Conservation (phyloP, 2,888 invertebrate genomes). For the Eucera pruinosa region DNA sequence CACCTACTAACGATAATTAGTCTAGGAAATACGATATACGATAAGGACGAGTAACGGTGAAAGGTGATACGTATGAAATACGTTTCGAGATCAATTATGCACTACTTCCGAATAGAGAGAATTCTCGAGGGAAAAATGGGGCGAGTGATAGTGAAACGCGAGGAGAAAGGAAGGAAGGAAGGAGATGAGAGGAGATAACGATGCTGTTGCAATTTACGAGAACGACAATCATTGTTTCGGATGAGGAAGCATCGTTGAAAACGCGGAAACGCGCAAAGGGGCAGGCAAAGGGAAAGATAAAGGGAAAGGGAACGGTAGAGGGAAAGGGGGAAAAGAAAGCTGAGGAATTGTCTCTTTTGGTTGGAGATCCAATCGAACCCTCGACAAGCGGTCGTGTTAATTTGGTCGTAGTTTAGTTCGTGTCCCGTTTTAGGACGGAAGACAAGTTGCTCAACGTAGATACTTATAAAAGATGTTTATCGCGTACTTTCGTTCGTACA, state of each 20-base stretch:
- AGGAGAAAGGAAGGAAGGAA: neutral
- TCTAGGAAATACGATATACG: neutral
- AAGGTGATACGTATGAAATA: neutral
- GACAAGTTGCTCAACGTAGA: slow-evolving; percentile 78
- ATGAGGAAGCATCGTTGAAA: slow-evolving; percentile 26
- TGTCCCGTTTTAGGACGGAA: slow-evolving; percentile 59
- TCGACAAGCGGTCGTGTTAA: too few relatives aligned
- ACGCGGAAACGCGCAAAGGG: neutral
- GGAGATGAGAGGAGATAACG: neutral
- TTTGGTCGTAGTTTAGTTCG: slow-evolving; percentile 64
- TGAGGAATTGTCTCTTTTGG: slow-evolving; percentile 24
- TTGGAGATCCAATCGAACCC: slow-evolving; percentile 41
- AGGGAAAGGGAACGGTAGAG: neutral
- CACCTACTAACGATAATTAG: slow-evolving; percentile 21
- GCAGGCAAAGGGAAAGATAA: neutral
- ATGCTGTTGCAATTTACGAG: slow-evolving; percentile 50
- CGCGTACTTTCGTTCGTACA: slow-evolving; percentile 39
- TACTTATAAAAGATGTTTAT: slow-evolving; percentile 59
- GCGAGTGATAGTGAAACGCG: neutral
- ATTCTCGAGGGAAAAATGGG: slow-evolving; percentile 17
- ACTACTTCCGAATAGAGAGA: neutral
- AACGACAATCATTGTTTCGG: slow-evolving; percentile 67
- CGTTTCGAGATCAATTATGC: slow-evolving; percentile 16
- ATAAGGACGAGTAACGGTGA: neutral
- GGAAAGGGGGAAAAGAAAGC: neutral